Conservation (phyloP, 2,113 vertebrate genomes). For the Anhinga anhinga region DNA sequence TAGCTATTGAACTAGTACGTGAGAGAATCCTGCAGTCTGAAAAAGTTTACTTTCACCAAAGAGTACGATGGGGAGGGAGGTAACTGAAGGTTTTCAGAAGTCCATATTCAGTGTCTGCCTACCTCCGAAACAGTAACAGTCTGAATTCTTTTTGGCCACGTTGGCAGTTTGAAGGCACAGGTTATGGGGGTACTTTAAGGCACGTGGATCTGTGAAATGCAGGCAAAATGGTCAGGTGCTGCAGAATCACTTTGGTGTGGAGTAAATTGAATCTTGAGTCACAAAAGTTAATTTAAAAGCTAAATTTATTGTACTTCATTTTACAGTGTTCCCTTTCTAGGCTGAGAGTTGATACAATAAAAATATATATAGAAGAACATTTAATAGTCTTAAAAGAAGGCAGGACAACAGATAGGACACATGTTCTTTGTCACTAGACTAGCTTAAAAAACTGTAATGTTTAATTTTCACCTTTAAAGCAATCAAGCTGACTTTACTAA, state of each 20-base stretch:
- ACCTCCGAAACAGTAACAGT: background rate
- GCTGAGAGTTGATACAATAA: constrained; percentile 65
- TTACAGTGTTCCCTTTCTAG: constrained; percentile 75
- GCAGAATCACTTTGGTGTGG: background rate
- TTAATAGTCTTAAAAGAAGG: constrained; percentile 74
- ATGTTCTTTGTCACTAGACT: constrained; percentile 74
- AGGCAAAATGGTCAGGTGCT: background rate
- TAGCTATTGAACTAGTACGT: background rate
- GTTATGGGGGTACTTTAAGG: background rate
- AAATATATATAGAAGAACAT: constrained; percentile 70
- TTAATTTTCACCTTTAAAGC: constrained; percentile 75
- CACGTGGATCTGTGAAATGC: background rate
- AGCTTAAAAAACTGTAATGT: constrained; percentile 71
- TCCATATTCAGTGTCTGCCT: background rate
- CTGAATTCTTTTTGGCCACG: background rate
- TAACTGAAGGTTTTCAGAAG: background rate
- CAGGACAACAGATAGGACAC: constrained; percentile 70
- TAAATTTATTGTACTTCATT: constrained; percentile 82
- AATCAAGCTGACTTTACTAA: constrained; percentile 64
- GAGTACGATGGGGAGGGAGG: background rate
- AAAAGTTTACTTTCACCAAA: background rate
- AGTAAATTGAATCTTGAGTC: background rate
- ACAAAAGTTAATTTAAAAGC: constrained; percentile 67
- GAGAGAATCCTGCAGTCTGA: background rate
- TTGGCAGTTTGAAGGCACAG: background rate